phyloP scores from a whole-genome alignment of 2,113 vertebrate genomes.

The Phodopus roborovskii region DNA sequence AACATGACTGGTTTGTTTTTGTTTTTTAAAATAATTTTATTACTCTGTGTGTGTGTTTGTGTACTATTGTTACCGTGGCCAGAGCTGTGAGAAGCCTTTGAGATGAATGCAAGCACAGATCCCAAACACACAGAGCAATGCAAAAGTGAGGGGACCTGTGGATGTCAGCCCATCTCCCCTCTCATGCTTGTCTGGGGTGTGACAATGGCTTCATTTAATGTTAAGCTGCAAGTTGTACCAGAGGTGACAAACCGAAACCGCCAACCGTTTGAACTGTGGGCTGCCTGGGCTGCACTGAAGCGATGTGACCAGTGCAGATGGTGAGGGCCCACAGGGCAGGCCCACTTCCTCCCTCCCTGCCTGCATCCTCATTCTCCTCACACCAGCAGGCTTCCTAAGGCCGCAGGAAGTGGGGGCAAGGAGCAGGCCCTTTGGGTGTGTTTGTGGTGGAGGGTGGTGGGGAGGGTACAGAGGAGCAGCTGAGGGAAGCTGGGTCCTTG shows the following conservation, averaged over 20 bases:
- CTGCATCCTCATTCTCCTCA: constrained; percentile 48
- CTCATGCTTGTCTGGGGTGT: background rate
- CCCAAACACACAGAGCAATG: background rate
- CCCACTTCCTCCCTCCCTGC: constrained; percentile 76
- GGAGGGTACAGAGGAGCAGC: background rate
- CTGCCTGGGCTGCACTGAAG: constrained; percentile 10
- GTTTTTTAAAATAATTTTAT: background rate
- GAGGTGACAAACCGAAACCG: constrained; percentile 68
- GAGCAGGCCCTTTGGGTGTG: background rate
- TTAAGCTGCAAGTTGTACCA: constrained; percentile 43
- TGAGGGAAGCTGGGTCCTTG: background rate
- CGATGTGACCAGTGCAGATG: constrained; percentile 55
- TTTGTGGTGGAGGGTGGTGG: background rate
- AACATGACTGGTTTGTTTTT: too few species aligned
- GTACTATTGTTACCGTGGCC: background rate
- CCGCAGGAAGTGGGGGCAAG: constrained; percentile 74
- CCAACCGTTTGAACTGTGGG: constrained; percentile 60
- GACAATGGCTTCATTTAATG: constrained; percentile 31
- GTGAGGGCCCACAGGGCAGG: constrained; percentile 13
- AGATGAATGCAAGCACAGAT: background rate
- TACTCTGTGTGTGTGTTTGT: background rate
- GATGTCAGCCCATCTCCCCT: background rate
- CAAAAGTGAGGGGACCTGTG: background rate
- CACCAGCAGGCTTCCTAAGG: constrained; percentile 22
- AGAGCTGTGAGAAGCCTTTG: background rate